Evolutionary conservation across 2,113 vertebrate species (phyloP).

Genomic region (Charina bottae): DNA sequence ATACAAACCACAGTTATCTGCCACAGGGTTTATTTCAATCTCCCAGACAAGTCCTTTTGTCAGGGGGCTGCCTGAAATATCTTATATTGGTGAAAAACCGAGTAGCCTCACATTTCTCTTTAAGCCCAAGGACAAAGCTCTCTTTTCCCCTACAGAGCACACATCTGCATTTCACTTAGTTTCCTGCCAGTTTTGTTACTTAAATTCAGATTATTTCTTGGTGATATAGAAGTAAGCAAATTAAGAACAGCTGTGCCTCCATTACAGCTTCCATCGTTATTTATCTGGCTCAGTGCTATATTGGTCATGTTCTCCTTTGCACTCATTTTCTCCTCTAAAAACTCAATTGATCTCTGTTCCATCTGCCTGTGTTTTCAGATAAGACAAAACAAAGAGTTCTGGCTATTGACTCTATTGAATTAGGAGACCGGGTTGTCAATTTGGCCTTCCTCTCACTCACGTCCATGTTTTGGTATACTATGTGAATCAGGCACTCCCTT

Average conservation of each 20-base stretch:
- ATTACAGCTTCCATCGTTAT: neutral
- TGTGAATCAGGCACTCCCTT: conserved; percentile 34
- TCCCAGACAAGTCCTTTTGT: neutral
- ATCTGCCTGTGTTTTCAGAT: neutral
- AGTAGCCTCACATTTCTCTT: neutral
- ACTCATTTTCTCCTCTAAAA: conserved; percentile 1
- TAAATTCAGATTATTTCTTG: neutral
- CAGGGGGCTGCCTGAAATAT: neutral
- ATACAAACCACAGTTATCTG: neutral
- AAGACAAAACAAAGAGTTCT: neutral
- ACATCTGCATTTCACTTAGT: neutral
- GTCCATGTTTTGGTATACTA: conserved; percentile 46
- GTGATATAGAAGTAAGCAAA: neutral
- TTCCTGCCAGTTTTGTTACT: neutral
- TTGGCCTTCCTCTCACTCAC: conserved; percentile 43
- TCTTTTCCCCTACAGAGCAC: neutral
- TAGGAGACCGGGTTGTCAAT: conserved; percentile 38
- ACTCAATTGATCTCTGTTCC: conserved; percentile 36
- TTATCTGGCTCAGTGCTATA: conserved; percentile 15
- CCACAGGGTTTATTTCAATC: neutral
- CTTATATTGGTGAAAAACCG: neutral
- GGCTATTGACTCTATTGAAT: conserved; percentile 34
- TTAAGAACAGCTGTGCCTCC: neutral
- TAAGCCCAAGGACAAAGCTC: neutral
- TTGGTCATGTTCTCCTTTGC: conserved; percentile 33